Percentiles rank a stretch among this genome's conserved stretches.
phyloP scores from a whole-genome alignment of 2,888 invertebrate genomes.

The Drosophila borealis region DNA sequence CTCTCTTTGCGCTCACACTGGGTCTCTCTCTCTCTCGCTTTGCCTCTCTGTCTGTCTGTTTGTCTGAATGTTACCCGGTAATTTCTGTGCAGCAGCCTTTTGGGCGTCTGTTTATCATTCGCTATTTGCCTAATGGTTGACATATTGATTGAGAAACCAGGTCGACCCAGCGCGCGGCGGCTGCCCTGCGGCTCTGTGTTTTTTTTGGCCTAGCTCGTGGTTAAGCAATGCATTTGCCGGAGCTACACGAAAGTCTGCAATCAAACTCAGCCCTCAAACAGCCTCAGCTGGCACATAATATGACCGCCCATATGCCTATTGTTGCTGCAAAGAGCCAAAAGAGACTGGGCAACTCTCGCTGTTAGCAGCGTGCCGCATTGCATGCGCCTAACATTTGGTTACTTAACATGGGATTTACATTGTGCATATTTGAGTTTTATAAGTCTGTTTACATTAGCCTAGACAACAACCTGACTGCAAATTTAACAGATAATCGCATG shows the following conservation, averaged over 20 bases:
- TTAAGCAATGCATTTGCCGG: constrained; percentile 27
- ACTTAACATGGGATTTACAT: neutral
- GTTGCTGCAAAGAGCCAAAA: neutral
- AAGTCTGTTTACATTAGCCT: constrained; percentile 7
- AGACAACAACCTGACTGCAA: constrained; percentile 25
- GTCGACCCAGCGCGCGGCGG: constrained; percentile 27
- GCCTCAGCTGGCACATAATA: neutral
- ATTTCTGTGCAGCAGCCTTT: constrained; percentile 47
- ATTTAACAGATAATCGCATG: constrained; percentile 26
- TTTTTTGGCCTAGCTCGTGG: constrained; percentile 6
- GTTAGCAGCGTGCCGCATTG: neutral
- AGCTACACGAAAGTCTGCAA: constrained; percentile 14
- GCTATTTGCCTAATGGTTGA: constrained; percentile 49
- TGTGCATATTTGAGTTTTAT: neutral
- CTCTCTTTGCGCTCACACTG: neutral
- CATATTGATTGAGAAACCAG: constrained; percentile 59
- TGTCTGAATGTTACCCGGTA: constrained; percentile 55
- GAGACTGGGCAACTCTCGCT: no score
- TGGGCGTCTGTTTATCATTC: constrained; percentile 44
- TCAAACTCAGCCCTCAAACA: neutral
- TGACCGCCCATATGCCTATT: neutral
- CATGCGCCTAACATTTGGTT: constrained; percentile 1
- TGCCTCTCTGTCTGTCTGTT: constrained; percentile 3
- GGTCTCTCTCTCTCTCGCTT: neutral
- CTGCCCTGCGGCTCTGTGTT: constrained; percentile 23